Base-by-base conservation (phyloP, 2,888 invertebrate genomes). In the Drosophila melanosoma region DNA sequence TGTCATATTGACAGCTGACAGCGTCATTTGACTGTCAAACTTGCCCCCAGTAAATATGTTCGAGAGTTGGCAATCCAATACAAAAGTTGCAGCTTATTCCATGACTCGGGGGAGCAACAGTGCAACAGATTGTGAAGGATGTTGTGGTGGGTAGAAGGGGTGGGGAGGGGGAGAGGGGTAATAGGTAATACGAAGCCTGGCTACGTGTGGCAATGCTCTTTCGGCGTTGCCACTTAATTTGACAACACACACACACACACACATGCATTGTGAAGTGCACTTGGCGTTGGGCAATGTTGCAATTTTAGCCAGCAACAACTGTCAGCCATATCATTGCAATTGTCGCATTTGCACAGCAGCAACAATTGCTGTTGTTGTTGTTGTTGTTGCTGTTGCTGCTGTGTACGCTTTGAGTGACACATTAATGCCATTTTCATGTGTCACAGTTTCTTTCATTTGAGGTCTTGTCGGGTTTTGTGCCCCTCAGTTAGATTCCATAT, bases 1-100 rank as follows among this genome's bases (percentile, higher is more conserved):
- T 91, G 91, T 91, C 91, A 91, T 92, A 91, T 91, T 91, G 91
- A 91, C 92, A 91, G 80, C 81, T 91, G 91, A 91, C 91, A 91
- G 91, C 91, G 92, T 91, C 91, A 91, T 91, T 91, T 91, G 88
- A 80, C 90, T 91, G 91, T 91, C 92, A 91, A 82, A 79, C 90
- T 71, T 76, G 67, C 81, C 54, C 65, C 67, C 68, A 70, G 58
- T 51, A 71, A 69, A 78, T 75, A 68, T 70, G 78, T 59, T 68
- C 58, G 74, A 79, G 81, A 69, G 76, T 60, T 77, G 72, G 53
- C 76, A 74, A 48, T 36, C 11, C 49, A 68, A 32, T 42, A 59
- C 42, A 61, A 32, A 52, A 69, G 40, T 29, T 36, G 32, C 58
- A 52, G 70, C 66, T 66, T 52, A 45, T 52, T 52, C 42, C 52